Evolutionary conservation across 2,113 vertebrate species (phyloP), one percentile per base, ranked within the genome.

Genomic region (Ibidorhyncha struthersii): DNA sequence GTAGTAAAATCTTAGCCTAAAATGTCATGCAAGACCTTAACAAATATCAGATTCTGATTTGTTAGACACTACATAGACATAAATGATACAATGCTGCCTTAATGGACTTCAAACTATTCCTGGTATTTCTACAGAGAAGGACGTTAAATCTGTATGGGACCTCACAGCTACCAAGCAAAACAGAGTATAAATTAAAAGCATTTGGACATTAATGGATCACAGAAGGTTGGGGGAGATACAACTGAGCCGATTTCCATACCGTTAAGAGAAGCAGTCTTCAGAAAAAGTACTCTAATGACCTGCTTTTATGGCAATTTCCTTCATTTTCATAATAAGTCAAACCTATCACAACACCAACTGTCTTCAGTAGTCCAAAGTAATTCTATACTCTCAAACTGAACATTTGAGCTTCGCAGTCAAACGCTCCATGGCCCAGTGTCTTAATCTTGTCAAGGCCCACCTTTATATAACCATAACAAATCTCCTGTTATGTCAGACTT

Each of bases 381-480:
- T 59, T 74, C 65, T 23, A 67, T 19, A 58, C 8, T 34, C 13
- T 86, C 49, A 11, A 11, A 58, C 34, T 23, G 40, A 92, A 69
- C 22, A 70, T 45, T 27, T 66, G 40, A 80, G 21, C n/a, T 90
- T 80, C 67, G 41, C 22, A 70, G 59, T 41, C 62, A 82, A 70
- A 86, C 2, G 4, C n/a, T 82, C 25, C 23, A 6, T 13, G 21
- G 62, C 26, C 10, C 27, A 40, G 25, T n/a, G 36, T 63, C 80
- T 93, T 86, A 90, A 67, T 87, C 58, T 72, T 79, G 38, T 95
- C 55, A 84, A 69, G 53, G 92, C n/a, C 55, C 79, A 93, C 91
- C 92, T 94, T 96, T 79, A 82, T 14, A 94, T 92, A 97, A 95
- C 66, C 71, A 92, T 63, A 97, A 96, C 63, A 97, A 93, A 95